phyloP scores from a whole-genome alignment of 2,888 invertebrate species.

The Phymatocera aterrima region DNA sequence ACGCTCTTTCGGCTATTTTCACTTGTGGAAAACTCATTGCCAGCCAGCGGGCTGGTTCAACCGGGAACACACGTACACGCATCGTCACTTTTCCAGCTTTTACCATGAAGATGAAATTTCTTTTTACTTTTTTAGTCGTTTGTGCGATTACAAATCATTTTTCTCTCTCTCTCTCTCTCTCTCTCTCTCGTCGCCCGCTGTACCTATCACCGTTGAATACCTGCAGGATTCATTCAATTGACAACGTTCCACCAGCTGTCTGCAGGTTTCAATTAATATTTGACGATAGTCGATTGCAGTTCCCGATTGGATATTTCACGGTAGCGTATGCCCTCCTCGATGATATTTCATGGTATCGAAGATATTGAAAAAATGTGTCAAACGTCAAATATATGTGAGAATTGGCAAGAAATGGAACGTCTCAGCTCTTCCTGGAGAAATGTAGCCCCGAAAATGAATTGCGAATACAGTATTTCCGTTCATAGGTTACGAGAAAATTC shows the following conservation, averaged over 20 bases:
- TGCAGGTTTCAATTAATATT: conserved; percentile 16
- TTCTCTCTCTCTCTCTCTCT: neutral
- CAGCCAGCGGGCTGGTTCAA: no score
- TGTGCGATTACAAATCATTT: neutral
- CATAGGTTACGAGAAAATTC: no score
- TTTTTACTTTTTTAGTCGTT: neutral
- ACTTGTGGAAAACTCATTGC: neutral
- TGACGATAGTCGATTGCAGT: conserved; percentile 9
- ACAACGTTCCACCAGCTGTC: neutral
- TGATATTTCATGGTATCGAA: neutral
- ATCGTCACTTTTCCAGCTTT: no score
- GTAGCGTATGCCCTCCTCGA: neutral
- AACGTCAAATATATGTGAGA: no score
- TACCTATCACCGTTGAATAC: neutral
- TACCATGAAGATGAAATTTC: no score
- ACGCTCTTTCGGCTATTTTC: neutral
- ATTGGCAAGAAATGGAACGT: neutral
- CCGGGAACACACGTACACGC: no score
- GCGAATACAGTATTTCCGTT: no score
- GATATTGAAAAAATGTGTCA: neutral
- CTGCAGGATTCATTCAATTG: neutral
- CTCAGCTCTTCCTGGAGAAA: no score
- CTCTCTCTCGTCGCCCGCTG: neutral
- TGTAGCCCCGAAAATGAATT: no score
- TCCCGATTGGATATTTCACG: conserved; percentile 9